phyloP scores from a whole-genome alignment of 92 coral and sea anemone species.

The Anthopleura xanthogrammica region DNA sequence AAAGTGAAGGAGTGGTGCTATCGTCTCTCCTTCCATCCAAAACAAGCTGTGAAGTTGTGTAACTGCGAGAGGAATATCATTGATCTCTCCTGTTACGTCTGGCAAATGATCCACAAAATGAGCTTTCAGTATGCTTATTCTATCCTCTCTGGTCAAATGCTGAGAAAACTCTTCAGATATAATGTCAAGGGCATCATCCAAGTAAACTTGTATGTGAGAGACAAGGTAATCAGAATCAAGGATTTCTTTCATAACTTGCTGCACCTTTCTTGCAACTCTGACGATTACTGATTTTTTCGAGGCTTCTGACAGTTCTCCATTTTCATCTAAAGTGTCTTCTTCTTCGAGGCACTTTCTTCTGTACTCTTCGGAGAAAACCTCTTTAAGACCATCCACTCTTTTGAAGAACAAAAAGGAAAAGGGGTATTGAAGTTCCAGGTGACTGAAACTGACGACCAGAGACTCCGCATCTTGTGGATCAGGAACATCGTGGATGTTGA shows the following conservation, averaged over 20 bases:
- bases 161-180: conserved; percentile 56
- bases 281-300: conserved; percentile 35
- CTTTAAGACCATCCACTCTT: conserved; percentile 68
- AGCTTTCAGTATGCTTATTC: conserved; percentile 69
- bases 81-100: conserved; percentile 17
- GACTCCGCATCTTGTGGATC: conserved; percentile 85
- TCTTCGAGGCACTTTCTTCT: conserved; percentile 59
- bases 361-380: conserved; percentile 69
- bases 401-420: conserved; percentile 60
- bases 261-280: conserved; percentile 56
- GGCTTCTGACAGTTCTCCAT: conserved; percentile 52
- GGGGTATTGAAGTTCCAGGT: conserved; percentile 60
- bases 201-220: conserved; percentile 39
- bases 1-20: conserved; percentile 60
- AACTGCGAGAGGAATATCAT: conserved; percentile 31
- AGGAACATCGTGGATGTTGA: conserved; percentile 61
- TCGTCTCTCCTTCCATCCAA: conserved; percentile 61
- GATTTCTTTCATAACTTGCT: conserved; percentile 64
- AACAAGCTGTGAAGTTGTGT: conserved; percentile 67
- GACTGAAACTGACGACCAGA: conserved; percentile 45
- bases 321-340: conserved; percentile 51
- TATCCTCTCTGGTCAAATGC: conserved; percentile 41
- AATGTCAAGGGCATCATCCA: conserved; percentile 82
- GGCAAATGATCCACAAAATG: conserved; percentile 52
- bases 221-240: conserved; percentile 40